Conservation (phyloP, 2,797 vertebrate genomes). For the Myotis myotis region DNA sequence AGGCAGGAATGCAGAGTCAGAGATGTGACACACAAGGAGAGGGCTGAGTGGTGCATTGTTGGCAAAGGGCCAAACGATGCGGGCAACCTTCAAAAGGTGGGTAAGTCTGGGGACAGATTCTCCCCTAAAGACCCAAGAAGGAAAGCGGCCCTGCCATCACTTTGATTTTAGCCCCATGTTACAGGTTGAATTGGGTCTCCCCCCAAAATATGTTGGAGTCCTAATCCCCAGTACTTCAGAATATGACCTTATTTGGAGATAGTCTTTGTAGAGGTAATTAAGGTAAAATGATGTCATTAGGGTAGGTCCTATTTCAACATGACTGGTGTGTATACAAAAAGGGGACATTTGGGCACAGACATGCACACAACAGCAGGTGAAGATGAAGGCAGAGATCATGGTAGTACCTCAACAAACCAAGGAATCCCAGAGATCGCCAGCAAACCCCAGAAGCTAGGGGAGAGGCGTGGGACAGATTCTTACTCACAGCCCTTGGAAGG, state of each 20-base stretch:
- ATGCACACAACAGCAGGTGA: neutral
- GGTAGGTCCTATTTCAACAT: neutral
- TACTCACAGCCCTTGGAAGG: neutral
- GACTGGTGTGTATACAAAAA: neutral
- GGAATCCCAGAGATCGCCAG: too few species aligned
- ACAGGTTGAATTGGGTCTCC: neutral
- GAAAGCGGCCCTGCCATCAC: neutral
- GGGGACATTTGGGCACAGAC: neutral
- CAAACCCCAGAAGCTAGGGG: neutral
- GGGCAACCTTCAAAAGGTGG: neutral
- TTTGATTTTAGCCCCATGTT: neutral
- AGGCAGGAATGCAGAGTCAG: neutral
- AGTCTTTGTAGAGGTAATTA: neutral
- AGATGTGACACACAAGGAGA: neutral
- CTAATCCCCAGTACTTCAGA: neutral
- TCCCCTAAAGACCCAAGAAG: neutral
- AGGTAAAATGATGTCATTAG: neutral
- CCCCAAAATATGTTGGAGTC: neutral
- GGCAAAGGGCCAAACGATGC: neutral
- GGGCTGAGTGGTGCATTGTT: neutral
- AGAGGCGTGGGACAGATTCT: neutral
- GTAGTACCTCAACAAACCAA: neutral
- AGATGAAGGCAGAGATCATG: neutral
- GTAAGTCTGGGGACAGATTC: neutral
- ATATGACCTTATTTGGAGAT: neutral